Conservation (phyloP, 2,797 vertebrate species). For the Cossypha niveicapilla region DNA sequence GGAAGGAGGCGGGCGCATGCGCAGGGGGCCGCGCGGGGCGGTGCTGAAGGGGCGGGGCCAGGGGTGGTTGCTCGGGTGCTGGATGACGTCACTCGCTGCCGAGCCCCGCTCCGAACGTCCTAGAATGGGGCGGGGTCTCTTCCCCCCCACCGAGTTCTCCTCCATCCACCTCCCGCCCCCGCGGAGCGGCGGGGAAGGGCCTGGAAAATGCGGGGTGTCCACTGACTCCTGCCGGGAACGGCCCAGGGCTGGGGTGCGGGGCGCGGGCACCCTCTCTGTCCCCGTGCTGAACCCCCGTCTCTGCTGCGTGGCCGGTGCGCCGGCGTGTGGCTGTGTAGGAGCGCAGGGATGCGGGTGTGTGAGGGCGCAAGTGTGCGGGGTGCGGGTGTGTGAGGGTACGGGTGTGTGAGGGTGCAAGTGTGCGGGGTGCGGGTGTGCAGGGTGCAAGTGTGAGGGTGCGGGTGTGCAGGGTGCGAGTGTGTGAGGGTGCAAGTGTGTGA, state of each 20-base stretch:
- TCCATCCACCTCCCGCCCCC: too few species aligned
- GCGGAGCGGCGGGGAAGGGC: background rate
- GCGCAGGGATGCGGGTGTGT: background rate
- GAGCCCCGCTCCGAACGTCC: background rate
- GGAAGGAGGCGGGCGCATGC: background rate
- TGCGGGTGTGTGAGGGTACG: too few species aligned
- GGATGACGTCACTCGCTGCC: background rate
- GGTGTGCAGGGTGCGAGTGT: too few species aligned
- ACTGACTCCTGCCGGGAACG: fast-evolving
- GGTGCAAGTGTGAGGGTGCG: too few species aligned
- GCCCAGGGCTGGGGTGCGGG: fast-evolving
- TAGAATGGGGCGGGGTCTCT: background rate
- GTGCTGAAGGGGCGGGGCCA: background rate
- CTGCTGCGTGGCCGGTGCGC: background rate
- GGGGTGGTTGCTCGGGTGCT: background rate
- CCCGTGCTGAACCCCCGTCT: background rate
- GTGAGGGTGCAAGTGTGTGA: background rate
- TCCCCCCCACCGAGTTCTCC: too few species aligned
- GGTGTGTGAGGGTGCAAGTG: too few species aligned
- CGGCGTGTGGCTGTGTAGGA: background rate
- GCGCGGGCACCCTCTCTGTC: fast-evolving
- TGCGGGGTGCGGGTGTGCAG: too few species aligned
- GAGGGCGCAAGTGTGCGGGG: too few species aligned
- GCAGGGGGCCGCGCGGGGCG: background rate
- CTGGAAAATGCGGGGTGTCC: background rate